Conservation (phyloP, 2,797 vertebrate genomes). For the Pterois miles region DNA sequence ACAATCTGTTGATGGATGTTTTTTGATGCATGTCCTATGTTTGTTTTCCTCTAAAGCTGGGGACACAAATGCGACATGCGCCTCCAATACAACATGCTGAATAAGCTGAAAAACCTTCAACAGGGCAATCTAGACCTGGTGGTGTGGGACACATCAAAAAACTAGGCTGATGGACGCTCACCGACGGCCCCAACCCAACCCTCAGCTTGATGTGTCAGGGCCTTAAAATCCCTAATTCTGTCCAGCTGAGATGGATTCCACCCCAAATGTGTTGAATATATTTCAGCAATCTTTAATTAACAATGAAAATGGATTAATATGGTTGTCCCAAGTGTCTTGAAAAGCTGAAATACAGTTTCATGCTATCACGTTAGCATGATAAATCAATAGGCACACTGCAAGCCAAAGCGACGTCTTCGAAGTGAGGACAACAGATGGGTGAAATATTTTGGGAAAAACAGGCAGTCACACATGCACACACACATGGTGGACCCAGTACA, state of each 20-base stretch:
- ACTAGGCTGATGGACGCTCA: too few species aligned
- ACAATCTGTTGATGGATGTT: neutral
- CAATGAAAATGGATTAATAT: conserved; percentile 6
- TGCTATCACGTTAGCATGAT: neutral
- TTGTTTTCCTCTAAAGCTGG: neutral
- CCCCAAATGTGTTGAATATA: neutral
- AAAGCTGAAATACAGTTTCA: conserved; percentile 10
- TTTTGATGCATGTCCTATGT: neutral
- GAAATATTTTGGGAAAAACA: conserved; percentile 32
- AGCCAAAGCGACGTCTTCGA: conserved; percentile 3
- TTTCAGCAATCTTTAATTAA: neutral
- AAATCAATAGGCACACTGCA: neutral
- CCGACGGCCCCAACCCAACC: too few species aligned
- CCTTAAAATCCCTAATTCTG: neutral
- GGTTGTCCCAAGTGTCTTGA: conserved; percentile 2
- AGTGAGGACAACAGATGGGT: conserved; percentile 30
- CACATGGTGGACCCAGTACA: conserved; percentile 10
- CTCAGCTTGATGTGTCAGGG: too few species aligned
- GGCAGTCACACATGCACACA: conserved; percentile 3
- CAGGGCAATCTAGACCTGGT: too few species aligned
- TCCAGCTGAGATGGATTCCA: neutral
- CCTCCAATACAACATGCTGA: too few species aligned
- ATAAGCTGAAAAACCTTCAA: too few species aligned
- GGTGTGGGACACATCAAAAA: too few species aligned
- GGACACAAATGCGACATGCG: neutral